Conservation (phyloP, 1,140 invertebrate genomes). For the Pentalonia nigronervosa region DNA sequence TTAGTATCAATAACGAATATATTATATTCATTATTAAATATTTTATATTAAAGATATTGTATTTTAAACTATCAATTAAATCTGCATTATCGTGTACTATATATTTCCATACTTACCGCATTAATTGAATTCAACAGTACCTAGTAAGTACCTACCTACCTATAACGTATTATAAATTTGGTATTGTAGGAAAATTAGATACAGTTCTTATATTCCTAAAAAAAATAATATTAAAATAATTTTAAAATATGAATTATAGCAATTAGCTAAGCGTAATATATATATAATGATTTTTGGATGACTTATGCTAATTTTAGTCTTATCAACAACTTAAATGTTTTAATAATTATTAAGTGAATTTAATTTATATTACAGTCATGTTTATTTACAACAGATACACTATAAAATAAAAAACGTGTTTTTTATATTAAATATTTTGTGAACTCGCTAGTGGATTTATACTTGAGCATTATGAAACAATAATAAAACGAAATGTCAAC, state of each 20-base stretch:
- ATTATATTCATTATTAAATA: not conserved
- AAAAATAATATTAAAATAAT: too few relatives aligned
- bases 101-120: too few relatives aligned
- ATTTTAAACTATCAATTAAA: not conserved
- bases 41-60: not conserved
- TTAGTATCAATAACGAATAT: not conserved
- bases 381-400: not conserved
- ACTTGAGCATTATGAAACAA: not conserved
- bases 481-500: too few relatives aligned
- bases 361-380: not conserved
- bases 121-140: too few relatives aligned
- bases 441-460: not conserved
- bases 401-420: not conserved
- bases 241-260: not conserved
- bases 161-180: not conserved
- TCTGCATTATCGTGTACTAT: not conserved
- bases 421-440: not conserved
- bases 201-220: not conserved
- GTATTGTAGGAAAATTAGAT: not conserved
- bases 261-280: slow-evolving; percentile 24
- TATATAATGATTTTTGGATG: not conserved
- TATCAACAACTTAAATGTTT: not conserved
- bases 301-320: slow-evolving; percentile 32
- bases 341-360: not conserved
- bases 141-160: too few relatives aligned